These are phyloP conservation scores for Cydia splendana DNA, from an alignment of 1,140 invertebrate species.

Conservation along the genomic window DNA sequence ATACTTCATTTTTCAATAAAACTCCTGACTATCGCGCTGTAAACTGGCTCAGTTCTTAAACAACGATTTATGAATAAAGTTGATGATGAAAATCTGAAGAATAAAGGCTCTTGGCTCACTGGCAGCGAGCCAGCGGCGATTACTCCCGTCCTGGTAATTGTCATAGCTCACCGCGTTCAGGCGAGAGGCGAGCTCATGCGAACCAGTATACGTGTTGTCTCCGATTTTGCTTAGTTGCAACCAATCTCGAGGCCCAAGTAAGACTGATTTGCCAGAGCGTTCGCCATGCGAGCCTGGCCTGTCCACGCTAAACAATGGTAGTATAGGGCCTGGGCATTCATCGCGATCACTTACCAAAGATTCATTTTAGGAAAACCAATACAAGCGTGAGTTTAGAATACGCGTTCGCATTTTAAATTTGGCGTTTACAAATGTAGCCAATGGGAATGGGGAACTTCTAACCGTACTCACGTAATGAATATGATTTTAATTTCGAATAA, in stretches of 20 bases:
- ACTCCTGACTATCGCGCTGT: slow-evolving; percentile 1
- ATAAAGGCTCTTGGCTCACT: slow-evolving; percentile 18
- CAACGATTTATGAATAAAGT: slow-evolving; percentile 33
- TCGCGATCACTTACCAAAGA: too few relatives aligned
- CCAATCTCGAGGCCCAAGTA: too few relatives aligned
- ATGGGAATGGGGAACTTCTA: background rate
- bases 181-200: background rate
- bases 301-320: too few relatives aligned
- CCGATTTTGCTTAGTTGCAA: background rate
- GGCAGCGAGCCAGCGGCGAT: slow-evolving; percentile 21
- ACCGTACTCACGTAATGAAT: background rate
- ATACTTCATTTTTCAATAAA: slow-evolving; percentile 27
- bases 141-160: background rate
- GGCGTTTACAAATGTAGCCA: too few relatives aligned
- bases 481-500: slow-evolving; percentile 3
- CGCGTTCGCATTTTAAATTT: too few relatives aligned
- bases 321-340: too few relatives aligned
- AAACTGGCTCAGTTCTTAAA: slow-evolving; percentile 29
- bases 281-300: too few relatives aligned
- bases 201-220: background rate
- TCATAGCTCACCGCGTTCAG: background rate
- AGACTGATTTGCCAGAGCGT: too few relatives aligned
- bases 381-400: too few relatives aligned
- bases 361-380: too few relatives aligned
- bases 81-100: slow-evolving; percentile 27